These are phyloP conservation scores for Napeogenes sylphis DNA, from an alignment of 2,888 invertebrate species.

Conservation along the genomic window DNA sequence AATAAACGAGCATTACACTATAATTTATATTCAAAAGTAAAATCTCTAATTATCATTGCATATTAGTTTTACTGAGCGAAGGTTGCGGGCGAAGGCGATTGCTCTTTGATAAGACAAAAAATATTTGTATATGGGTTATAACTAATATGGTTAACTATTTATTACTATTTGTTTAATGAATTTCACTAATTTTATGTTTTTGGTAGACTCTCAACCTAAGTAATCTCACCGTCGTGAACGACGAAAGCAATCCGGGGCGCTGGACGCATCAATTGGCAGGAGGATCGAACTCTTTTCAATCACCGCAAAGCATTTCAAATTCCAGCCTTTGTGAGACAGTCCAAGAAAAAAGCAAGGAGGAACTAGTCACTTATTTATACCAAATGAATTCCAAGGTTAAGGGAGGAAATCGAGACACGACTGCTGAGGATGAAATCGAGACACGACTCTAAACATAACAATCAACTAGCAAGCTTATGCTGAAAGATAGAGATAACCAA, in stretches of 20 bases:
- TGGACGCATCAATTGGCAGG: constrained; percentile 58
- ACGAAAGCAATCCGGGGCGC: constrained; percentile 56
- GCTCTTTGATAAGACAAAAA: too few species aligned
- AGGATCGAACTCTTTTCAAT: constrained; percentile 65
- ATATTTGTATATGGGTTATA: too few species aligned
- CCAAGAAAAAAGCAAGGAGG: constrained; percentile 82
- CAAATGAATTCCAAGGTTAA: constrained; percentile 78
- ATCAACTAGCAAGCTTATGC: too few species aligned
- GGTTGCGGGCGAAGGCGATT: too few species aligned
- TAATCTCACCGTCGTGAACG: constrained; percentile 58
- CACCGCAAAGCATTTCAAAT: constrained; percentile 82
- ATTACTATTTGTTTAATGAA: neutral
- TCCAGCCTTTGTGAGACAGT: constrained; percentile 85
- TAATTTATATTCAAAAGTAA: too few species aligned
- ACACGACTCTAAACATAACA: too few species aligned
- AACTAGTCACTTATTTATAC: constrained; percentile 83
- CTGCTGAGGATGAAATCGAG: constrained; percentile 40
- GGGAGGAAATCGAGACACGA: constrained; percentile 65
- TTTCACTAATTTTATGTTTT: constrained; percentile 7
- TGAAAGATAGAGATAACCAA: too few species aligned
- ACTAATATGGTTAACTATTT: too few species aligned
- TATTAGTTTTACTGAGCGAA: too few species aligned
- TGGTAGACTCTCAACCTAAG: constrained; percentile 61
- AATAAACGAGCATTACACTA: too few species aligned
- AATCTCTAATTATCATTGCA: too few species aligned